Percentiles rank a stretch among this genome's conserved stretches.
phyloP scores from a whole-genome alignment of 2,113 vertebrate species.

The Echinops telfairi region DNA sequence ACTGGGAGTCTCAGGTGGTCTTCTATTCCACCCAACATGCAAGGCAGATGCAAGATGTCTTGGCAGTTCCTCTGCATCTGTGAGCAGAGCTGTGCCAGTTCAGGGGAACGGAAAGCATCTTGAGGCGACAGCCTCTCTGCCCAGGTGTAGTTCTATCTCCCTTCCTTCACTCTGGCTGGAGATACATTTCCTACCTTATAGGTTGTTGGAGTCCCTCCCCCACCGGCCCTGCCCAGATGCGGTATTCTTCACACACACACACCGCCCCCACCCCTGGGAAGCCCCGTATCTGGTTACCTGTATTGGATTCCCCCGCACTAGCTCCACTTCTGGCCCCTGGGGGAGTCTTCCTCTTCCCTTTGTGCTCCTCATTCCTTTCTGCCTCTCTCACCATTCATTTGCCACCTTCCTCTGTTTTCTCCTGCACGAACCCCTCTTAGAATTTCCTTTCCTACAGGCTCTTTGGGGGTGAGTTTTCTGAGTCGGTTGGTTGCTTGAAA shows the following conservation, averaged over 20 bases:
- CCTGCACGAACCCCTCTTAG: background rate
- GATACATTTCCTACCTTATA: background rate
- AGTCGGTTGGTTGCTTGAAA: background rate
- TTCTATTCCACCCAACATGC: too few relatives aligned
- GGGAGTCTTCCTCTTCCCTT: background rate
- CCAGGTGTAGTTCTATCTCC: too few relatives aligned
- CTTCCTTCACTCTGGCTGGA: background rate
- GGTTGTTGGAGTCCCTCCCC: background rate
- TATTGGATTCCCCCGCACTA: background rate
- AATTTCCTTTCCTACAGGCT: background rate
- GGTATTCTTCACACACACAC: background rate
- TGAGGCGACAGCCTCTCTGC: background rate
- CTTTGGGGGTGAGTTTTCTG: background rate
- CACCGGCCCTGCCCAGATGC: background rate
- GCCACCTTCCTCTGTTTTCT: background rate
- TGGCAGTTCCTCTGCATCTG: background rate
- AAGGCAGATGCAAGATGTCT: background rate
- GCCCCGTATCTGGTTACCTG: background rate
- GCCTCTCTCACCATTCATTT: background rate
- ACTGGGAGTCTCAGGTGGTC: too few relatives aligned
- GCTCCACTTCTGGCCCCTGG: background rate
- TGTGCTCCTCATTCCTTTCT: slow-evolving; percentile 5
- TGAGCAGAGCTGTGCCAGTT: background rate
- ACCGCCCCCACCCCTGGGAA: background rate
- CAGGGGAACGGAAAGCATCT: background rate